Base-by-base conservation (phyloP, 2,113 vertebrate species). In the Propithecus coquereli region DNA sequence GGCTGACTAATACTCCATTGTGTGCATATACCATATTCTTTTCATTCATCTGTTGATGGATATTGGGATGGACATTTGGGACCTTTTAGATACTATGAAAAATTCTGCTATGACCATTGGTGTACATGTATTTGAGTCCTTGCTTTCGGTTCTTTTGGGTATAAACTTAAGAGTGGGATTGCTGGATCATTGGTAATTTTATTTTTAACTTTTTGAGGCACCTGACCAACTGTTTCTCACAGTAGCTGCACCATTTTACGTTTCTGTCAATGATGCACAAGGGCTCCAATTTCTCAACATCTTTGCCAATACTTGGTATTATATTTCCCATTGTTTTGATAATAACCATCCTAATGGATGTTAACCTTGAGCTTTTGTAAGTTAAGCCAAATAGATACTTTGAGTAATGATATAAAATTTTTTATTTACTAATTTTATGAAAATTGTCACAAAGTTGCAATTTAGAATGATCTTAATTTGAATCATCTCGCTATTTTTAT, bases 401-500 rank as follows among this genome's bases (percentile, higher is more conserved):
- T n/a, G 22, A 90, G 32, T 74, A 86, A 91, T 82, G 16, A 52
- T 54, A 65, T 37, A 5, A 34, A 47, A 65, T 18, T 30, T 93
- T 90, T 89, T 32, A 74, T 68, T 80, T 94, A 66, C 23, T 96
- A 82, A 88, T 68, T 93, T 84, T 87, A 61, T 73, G 23, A 18
- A 86, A 87, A 65, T 66, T 84, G 3, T 90, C 68, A 90, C 37
- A 84, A 86, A 61, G 68, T 87, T 81, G 7, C 63, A 80, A 85
- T 81, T 76, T 89, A 92, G 34, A 87, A 74, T 80, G 13, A 94
- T 80, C 20, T 93, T 94, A 52, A 87, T 79, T 91, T 94, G 22
- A 70, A 93, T 90, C 40, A 65, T 73, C 9, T 11, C 52, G 30
- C 89, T 94, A 45, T 79, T 61, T 88, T 65, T 37, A 30, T 82